A percentile compares a stretch with the other conserved stretches of the same genome.
phyloP scores from a whole-genome alignment of 1,140 invertebrate species.

The Pinna nobilis region DNA sequence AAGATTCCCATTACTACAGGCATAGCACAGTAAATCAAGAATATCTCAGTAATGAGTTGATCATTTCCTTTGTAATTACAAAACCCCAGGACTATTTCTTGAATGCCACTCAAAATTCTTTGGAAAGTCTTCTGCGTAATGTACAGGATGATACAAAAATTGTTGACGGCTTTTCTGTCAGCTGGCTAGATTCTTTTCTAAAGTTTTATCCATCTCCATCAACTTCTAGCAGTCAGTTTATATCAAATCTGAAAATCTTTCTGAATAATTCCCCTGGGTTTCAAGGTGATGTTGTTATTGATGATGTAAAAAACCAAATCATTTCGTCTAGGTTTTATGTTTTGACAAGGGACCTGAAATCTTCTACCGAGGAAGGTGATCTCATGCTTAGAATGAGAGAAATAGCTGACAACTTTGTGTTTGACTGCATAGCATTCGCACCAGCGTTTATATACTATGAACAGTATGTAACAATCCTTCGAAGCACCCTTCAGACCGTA shows the following conservation, averaged over 20 bases:
- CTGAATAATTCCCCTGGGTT: conserved; percentile 73
- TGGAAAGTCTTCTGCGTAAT: conserved; percentile 10
- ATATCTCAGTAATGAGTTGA: not conserved
- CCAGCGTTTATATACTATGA: conserved; percentile 67
- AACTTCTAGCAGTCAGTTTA: conserved; percentile 79
- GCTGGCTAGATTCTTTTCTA: conserved; percentile 88
- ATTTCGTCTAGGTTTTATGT: conserved; percentile 76
- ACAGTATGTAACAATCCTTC: conserved; percentile 93
- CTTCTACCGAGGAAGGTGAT: conserved; percentile 53
- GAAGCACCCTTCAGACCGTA: conserved; percentile 95
- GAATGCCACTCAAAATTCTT: not conserved
- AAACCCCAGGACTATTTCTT: not conserved
- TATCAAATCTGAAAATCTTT: conserved; percentile 84
- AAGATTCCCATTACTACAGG: conserved; percentile 20
- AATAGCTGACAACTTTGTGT: conserved; percentile 45
- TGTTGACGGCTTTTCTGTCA: not conserved
- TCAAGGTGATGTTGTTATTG: conserved; percentile 90
- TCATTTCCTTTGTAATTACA: not conserved
- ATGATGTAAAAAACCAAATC: conserved; percentile 85
- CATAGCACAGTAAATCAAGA: not conserved
- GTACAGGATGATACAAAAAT: conserved; percentile 17
- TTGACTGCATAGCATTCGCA: conserved; percentile 56
- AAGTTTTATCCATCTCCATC: conserved; percentile 76
- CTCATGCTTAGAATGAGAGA: conserved; percentile 63
- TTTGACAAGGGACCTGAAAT: conserved; percentile 42